These are phyloP conservation scores for Trematomus loennbergii DNA, from an alignment of 2,113 vertebrate genomes.

Conservation along the genomic window DNA sequence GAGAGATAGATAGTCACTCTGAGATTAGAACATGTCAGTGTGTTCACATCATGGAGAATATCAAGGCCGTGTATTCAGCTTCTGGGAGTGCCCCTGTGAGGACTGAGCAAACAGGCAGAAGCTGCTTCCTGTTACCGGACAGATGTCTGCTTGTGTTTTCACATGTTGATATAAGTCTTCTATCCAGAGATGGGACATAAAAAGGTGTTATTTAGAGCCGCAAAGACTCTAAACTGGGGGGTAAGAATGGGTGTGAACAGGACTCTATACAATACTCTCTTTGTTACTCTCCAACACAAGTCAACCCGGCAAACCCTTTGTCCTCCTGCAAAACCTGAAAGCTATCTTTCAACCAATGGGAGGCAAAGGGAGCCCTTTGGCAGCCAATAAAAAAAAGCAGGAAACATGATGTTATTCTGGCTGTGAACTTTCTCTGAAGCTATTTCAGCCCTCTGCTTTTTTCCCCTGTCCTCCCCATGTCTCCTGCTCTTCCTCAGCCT, in stretches of 20 bases:
- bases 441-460: conserved; percentile 63
- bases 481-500: conserved; percentile 60
- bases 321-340: conserved; percentile 65
- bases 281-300: conserved; percentile 60
- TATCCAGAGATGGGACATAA: conserved; percentile 23
- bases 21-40: conserved; percentile 38
- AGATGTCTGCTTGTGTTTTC: conserved; percentile 51
- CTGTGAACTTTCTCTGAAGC: conserved; percentile 68
- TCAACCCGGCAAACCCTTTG: conserved; percentile 66
- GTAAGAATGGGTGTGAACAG: conserved; percentile 35
- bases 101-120: conserved; percentile 49
- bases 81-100: conserved; percentile 26
- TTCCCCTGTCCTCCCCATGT: conserved; percentile 48
- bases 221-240: conserved; percentile 17
- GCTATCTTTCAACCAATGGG: conserved; percentile 61
- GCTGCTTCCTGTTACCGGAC: conserved; percentile 62
- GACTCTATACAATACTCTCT: conserved; percentile 55
- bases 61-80: conserved; percentile 30
- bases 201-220: conserved; percentile 63
- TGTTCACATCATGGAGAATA: conserved; percentile 36
- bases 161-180: conserved; percentile 12
- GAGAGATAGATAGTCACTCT: conserved; percentile 46
- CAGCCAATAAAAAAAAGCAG: conserved; percentile 71
- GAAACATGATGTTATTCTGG: conserved; percentile 67
- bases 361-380: conserved; percentile 37